A percentile compares a stretch with the other conserved stretches of the same genome.
phyloP scores from a whole-genome alignment of 1,140 invertebrate genomes.

The Drosophila asahinai region DNA sequence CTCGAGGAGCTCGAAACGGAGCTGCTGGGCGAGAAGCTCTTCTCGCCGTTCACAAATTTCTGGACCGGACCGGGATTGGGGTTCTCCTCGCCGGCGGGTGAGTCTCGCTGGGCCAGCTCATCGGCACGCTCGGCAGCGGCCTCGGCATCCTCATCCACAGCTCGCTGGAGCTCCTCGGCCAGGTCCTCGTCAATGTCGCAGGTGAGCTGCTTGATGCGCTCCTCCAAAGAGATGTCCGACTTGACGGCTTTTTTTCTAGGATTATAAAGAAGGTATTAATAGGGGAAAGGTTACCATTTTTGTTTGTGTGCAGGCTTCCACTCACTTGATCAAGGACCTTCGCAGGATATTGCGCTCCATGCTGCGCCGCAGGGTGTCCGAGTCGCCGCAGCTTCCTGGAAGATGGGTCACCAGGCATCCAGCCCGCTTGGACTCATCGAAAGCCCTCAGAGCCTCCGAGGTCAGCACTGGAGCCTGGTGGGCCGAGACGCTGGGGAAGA shows the following conservation, averaged over 20 bases:
- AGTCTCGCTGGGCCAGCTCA: constrained; percentile 85
- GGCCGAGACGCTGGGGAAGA: constrained; percentile 88
- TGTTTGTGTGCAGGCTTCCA: too few relatives aligned
- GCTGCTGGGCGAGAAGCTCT: constrained; percentile 87
- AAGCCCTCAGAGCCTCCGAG: constrained; percentile 88
- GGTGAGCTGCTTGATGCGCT: constrained; percentile 92
- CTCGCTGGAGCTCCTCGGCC: constrained; percentile 62
- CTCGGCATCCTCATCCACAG: constrained; percentile 55
- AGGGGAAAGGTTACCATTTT: neutral
- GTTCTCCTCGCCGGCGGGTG: constrained; percentile 86
- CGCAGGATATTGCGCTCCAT: constrained; percentile 91
- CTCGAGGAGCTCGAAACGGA: constrained; percentile 86
- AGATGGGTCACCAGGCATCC: constrained; percentile 85
- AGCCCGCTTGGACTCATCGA: constrained; percentile 88
- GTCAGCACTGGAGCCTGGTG: constrained; percentile 88
- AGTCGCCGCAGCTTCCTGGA: constrained; percentile 86
- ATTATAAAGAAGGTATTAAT: too few relatives aligned
- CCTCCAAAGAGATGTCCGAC: constrained; percentile 90
- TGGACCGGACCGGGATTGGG: constrained; percentile 63
- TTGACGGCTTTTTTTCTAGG: constrained; percentile 86
- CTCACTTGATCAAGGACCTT: constrained; percentile 88
- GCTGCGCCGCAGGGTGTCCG: constrained; percentile 87
- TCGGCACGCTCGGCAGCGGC: constrained; percentile 45
- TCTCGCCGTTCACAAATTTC: constrained; percentile 82
- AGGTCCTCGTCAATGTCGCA: constrained; percentile 90